These are phyloP conservation scores for Heliconius congener DNA, from an alignment of 1,140 invertebrate species.

Conservation along the genomic window DNA sequence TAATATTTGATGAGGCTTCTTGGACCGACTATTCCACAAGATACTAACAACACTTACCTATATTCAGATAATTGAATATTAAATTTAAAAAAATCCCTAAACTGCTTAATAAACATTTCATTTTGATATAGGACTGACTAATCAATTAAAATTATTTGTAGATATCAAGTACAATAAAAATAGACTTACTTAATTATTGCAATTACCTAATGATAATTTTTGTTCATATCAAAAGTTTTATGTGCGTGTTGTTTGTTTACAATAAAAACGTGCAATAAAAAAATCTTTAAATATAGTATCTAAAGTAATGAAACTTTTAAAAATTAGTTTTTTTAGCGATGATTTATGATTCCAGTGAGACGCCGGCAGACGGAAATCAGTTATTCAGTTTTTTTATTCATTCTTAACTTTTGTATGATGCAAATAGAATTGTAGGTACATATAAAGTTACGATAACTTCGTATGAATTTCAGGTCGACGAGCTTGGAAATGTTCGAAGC, in stretches of 20 bases:
- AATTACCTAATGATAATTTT: neutral
- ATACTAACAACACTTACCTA: too few relatives aligned
- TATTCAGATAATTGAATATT: too few relatives aligned
- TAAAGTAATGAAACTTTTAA: neutral
- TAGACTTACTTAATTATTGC: neutral
- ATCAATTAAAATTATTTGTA: neutral
- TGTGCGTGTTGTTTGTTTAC: neutral
- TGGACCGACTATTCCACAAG: neutral
- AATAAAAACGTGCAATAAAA: neutral
- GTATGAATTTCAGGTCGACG: constrained; percentile 9
- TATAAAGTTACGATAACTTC: neutral
- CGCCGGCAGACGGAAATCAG: neutral
- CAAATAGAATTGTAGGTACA: neutral
- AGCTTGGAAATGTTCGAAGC: constrained; percentile 27
- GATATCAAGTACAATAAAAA: neutral
- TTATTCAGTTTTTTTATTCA: neutral
- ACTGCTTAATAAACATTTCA: too few relatives aligned
- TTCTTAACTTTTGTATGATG: constrained; percentile 1
- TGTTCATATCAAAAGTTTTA: neutral
- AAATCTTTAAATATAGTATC: neutral
- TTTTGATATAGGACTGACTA: neutral
- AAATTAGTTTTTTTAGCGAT: too few relatives aligned
- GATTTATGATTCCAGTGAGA: too few relatives aligned
- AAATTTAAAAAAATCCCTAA: too few relatives aligned
- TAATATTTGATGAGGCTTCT: neutral